Conservation (phyloP, 2,888 invertebrate species). For the Carabus problematicus region DNA sequence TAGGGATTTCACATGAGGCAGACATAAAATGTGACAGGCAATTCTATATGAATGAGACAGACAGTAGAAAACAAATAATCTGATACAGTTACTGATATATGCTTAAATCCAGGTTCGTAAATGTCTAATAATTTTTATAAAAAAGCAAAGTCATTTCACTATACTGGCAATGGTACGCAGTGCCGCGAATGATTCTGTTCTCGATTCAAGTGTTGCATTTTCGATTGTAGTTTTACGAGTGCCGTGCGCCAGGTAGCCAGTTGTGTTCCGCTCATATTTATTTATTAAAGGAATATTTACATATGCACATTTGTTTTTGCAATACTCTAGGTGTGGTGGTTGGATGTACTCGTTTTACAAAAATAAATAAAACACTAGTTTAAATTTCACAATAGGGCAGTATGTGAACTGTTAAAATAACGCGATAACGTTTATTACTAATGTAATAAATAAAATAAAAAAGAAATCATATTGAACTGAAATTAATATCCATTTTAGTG, state of each 20-base stretch:
- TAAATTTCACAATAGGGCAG: not conserved
- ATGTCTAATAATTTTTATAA: constrained; percentile 39
- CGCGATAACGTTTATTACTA: not conserved
- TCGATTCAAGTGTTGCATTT: constrained; percentile 34
- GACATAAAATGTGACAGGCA: not conserved
- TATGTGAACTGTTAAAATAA: not conserved
- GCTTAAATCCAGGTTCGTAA: not conserved
- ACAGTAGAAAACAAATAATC: no score
- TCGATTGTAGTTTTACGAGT: constrained; percentile 35
- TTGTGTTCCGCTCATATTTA: constrained; percentile 25
- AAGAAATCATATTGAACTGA: not conserved
- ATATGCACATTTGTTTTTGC: not conserved
- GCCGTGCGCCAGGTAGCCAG: constrained; percentile 11
- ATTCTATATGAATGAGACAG: no score
- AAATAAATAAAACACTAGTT: not conserved
- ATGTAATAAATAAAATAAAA: constrained; percentile 6
- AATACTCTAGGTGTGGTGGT: not conserved
- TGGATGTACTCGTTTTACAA: not conserved
- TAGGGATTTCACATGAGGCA: not conserved
- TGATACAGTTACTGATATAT: not conserved
- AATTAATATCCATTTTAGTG: constrained; percentile 1
- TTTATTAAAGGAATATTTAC: constrained; percentile 27
- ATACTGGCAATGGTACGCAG: constrained; percentile 28
- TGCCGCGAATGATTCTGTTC: constrained; percentile 29
- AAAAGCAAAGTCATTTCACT: constrained; percentile 33